phyloP scores from a whole-genome alignment of 2,888 invertebrate genomes.

The Hypercompe scribonia region DNA sequence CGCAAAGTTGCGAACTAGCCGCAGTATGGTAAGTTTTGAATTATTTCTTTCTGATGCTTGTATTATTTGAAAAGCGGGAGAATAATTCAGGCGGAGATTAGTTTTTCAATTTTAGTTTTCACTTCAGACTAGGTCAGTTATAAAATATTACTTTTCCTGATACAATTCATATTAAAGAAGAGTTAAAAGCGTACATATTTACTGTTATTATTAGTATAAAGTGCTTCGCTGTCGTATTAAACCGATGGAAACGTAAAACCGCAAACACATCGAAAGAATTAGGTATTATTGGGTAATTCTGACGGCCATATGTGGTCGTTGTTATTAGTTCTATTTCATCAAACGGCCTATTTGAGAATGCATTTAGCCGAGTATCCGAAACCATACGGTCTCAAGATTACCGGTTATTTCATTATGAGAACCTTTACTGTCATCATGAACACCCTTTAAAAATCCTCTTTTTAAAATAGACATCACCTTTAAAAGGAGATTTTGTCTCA shows the following conservation, averaged over 20 bases:
- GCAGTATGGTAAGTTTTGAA: conserved; percentile 42
- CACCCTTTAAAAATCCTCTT: too few species aligned
- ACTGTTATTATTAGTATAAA: too few species aligned
- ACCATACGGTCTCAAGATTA: too few species aligned
- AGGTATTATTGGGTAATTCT: not conserved
- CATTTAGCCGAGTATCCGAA: not conserved
- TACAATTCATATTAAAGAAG: not conserved
- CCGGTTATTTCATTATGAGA: too few species aligned
- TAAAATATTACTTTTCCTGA: not conserved
- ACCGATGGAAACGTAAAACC: not conserved
- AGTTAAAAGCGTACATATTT: not conserved
- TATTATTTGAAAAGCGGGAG: not conserved
- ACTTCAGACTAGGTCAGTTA: not conserved
- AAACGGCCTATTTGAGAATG: not conserved
- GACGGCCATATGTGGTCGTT: not conserved
- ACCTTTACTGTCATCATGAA: too few species aligned
- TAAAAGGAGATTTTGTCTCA: too few species aligned
- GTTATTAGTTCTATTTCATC: not conserved
- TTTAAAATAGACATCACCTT: too few species aligned
- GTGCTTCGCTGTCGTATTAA: not conserved
- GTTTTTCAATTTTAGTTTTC: too few species aligned
- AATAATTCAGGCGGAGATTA: too few species aligned
- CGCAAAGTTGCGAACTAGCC: conserved; percentile 69
- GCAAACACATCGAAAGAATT: not conserved
- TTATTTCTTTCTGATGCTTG: conserved; percentile 21